Conservation (phyloP, 2,888 invertebrate genomes). For the Drosophila fulvimacula region DNA sequence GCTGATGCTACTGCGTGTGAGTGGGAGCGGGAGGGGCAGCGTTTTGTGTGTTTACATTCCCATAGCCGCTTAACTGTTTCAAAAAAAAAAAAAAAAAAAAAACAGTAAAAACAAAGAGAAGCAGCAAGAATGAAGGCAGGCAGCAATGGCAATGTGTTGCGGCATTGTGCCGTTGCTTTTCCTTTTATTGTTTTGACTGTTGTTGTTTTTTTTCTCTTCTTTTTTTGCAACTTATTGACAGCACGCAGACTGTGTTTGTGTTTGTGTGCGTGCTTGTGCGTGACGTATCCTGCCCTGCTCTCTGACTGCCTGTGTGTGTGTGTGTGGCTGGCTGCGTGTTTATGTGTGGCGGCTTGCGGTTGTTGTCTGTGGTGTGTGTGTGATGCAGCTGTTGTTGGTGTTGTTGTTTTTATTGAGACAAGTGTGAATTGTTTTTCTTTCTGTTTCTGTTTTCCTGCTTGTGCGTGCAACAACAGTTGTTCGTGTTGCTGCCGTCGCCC, state of each 20-base stretch:
- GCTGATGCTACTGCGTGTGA: constrained; percentile 30
- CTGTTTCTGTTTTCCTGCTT: constrained; percentile 61
- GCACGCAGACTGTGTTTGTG: constrained; percentile 63
- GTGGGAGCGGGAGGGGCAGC: constrained; percentile 9
- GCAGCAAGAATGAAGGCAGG: constrained; percentile 37
- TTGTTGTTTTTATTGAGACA: constrained; percentile 77
- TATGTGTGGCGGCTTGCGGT: constrained; percentile 69
- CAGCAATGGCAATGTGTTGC: constrained; percentile 74
- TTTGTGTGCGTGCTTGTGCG: constrained; percentile 62
- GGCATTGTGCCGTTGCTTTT: constrained; percentile 69
- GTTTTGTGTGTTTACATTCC: constrained; percentile 63
- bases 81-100: constrained; percentile 47
- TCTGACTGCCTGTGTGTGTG: constrained; percentile 36
- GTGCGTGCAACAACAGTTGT: constrained; percentile 69
- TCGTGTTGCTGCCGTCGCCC: constrained; percentile 60
- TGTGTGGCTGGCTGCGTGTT: constrained; percentile 54
- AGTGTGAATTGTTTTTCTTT: constrained; percentile 80
- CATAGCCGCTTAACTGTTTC: constrained; percentile 74
- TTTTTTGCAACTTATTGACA: constrained; percentile 78
- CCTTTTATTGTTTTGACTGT: constrained; percentile 61
- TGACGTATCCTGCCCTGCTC: constrained; percentile 54
- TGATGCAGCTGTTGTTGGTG: constrained; percentile 30
- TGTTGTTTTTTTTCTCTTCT: constrained; percentile 42
- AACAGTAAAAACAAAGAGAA: constrained; percentile 28
- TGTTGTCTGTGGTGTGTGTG: constrained; percentile 69